Conservation (phyloP, 2,797 vertebrate genomes). For the Picus viridis region DNA sequence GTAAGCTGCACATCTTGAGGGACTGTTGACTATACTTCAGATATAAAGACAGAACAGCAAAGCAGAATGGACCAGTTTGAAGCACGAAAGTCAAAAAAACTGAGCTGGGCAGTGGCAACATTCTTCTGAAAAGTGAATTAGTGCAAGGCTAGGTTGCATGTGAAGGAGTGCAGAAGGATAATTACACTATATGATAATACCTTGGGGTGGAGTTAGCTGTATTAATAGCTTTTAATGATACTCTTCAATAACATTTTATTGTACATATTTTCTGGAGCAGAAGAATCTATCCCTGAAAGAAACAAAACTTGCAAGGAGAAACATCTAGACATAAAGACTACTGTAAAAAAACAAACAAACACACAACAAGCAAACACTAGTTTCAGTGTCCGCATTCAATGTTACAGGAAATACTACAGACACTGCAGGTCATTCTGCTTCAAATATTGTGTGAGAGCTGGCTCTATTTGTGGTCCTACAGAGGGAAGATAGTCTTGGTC, state of each 20-base stretch:
- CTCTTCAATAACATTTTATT: neutral
- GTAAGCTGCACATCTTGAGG: neutral
- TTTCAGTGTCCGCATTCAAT: neutral
- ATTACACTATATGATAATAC: neutral
- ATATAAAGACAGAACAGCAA: neutral
- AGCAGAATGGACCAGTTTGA: neutral
- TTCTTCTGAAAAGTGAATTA: neutral
- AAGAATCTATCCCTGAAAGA: neutral
- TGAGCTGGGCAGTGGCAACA: neutral
- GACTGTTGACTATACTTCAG: neutral
- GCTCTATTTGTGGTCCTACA: neutral
- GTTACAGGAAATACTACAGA: neutral
- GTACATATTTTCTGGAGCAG: neutral
- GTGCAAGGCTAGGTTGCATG: rapidly evolving
- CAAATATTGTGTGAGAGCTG: neutral
- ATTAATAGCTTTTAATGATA: neutral
- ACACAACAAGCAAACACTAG: too few species aligned
- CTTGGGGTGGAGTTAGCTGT: neutral
- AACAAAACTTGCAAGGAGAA: neutral
- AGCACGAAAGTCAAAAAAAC: neutral
- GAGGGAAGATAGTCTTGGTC: neutral
- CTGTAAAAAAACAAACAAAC: neutral
- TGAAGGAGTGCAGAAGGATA: neutral
- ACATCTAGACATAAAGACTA: neutral
- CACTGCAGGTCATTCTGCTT: neutral